These are phyloP conservation scores for Lottia scabra DNA, from an alignment of 2,888 invertebrate species.

Conservation along the genomic window DNA sequence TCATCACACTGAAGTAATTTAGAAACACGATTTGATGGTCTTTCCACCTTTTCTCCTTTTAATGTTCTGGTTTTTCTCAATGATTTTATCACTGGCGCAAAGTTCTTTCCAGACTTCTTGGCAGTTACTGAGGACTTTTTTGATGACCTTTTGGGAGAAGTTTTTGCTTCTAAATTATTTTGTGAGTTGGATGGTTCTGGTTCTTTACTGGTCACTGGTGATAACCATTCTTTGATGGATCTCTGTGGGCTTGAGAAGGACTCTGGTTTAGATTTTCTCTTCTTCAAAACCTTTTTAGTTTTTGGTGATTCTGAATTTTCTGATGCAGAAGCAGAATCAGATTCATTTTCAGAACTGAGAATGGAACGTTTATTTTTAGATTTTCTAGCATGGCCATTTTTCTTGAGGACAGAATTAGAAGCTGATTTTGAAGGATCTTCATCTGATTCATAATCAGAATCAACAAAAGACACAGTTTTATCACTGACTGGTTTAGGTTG, in stretches of 20 bases:
- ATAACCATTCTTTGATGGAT: slow-evolving; percentile 34
- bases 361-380: too few relatives aligned
- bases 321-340: neutral
- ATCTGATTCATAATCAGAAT: neutral
- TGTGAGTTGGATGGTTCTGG: too few relatives aligned
- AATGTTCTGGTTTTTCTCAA: neutral
- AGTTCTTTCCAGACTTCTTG: neutral
- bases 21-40: too few relatives aligned
- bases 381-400: neutral
- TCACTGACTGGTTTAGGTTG: too few relatives aligned
- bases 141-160: too few relatives aligned
- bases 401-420: neutral
- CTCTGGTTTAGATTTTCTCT: neutral
- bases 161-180: too few relatives aligned
- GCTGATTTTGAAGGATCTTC: neutral
- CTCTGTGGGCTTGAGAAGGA: slow-evolving; percentile 20
- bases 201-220: neutral
- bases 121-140: neutral
- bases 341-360: too few relatives aligned
- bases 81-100: neutral
- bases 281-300: neutral
- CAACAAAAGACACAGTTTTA: neutral
- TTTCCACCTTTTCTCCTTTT: too few relatives aligned
- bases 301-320: neutral
- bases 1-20: neutral